Conservation (phyloP, 2,888 invertebrate species). For the Pyrrhosoma nymphula region DNA sequence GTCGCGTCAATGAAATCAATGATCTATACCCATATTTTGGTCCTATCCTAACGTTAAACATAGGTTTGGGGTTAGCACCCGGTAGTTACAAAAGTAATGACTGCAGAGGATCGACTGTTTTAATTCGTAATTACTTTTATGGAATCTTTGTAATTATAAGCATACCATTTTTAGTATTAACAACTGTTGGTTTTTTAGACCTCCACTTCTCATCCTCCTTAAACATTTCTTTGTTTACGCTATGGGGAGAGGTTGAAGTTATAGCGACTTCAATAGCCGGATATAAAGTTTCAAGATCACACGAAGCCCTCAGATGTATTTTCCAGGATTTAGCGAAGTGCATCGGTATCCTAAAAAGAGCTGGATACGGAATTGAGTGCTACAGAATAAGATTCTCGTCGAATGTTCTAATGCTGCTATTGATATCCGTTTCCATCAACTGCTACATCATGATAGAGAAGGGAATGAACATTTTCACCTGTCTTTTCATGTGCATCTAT, state of each 20-base stretch:
- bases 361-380: background rate
- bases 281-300: background rate
- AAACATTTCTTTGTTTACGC: background rate
- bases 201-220: background rate
- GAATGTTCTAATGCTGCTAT: background rate
- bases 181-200: too few relatives aligned
- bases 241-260: background rate
- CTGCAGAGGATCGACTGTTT: background rate
- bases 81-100: too few relatives aligned
- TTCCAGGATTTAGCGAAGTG: background rate
- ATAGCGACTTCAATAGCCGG: background rate
- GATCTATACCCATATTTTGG: background rate
- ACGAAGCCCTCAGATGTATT: background rate
- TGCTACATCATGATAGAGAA: background rate
- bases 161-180: too few relatives aligned
- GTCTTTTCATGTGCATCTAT: background rate
- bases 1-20: too few relatives aligned
- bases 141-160: background rate
- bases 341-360: background rate
- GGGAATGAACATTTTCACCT: background rate
- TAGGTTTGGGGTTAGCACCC: background rate
- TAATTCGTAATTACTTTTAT: background rate
- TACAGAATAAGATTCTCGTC: background rate
- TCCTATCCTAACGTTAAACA: background rate
- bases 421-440: background rate